Base-by-base conservation (phyloP, 2,888 invertebrate genomes). In the Endotricha flammealis region DNA sequence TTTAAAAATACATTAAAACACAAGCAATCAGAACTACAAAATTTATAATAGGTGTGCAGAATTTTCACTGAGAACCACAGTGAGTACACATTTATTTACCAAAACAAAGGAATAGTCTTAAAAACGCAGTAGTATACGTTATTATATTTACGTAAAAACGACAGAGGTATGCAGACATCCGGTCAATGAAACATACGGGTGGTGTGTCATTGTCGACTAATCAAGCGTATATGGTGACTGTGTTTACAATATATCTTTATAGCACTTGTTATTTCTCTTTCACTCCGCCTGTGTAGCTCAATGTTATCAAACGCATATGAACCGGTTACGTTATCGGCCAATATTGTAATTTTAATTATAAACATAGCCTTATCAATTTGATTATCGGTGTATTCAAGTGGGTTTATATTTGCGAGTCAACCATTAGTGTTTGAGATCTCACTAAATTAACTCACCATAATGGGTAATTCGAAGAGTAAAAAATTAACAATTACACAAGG, bases 181-280 rank as follows among this genome's bases (percentile, higher is more conserved):
- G 71, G 74, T 69, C 70, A 71, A 61, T 61, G 63, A 51, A 64
- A 63, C 61, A 56, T 61, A 59, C 67, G 68, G 68, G 55, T 71
- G 69, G 71, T 77, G 77, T 80, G 81, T 81, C 78, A 81, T 70
- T 76, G 74, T 54, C 63, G 63, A 62, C 66, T 81, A 81, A 83
- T 83, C 81, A 70, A 57, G 57, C 55, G n/a, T n/a, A n/a, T n/a
- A n/a, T 59, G 53, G 54, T 53, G 47, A 53, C 51, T 62, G 57
- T 60, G 69, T 72, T 71, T 67, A 68, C 61, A 64, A 62, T 61
- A 56, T 63, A 62, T 64, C 55, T 64, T 62, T 59, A 61, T 61
- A 64, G 48, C 66, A 67, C 63, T 66, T 72, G 75, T 74, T 73
- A 64, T 69, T 75, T 68, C 57, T 64, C 73, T 70, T 77, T 72